These are phyloP conservation scores for Ostrea denselamellosa DNA, from an alignment of 1,140 invertebrate species.

Conservation along the genomic window DNA sequence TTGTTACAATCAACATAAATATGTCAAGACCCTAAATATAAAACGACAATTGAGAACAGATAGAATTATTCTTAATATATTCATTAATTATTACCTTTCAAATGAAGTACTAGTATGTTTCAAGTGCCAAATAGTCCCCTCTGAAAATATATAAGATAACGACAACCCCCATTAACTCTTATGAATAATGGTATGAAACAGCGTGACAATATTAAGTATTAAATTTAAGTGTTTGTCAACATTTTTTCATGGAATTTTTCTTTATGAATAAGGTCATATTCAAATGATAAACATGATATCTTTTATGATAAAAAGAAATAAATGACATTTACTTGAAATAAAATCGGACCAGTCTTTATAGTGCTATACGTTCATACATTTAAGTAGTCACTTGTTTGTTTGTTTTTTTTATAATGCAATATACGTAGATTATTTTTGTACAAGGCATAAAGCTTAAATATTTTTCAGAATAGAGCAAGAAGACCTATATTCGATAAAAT, in stretches of 20 bases:
- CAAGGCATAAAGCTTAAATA: no score
- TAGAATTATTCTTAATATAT: background rate
- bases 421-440: no score
- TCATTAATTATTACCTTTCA: background rate
- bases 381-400: no score
- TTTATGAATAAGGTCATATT: no score
- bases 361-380: no score
- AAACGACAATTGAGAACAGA: background rate
- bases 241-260: no score
- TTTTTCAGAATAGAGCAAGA: no score
- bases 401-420: no score
- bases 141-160: background rate
- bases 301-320: background rate
- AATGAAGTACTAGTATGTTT: background rate
- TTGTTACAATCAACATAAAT: background rate
- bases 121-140: background rate
- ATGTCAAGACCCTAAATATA: background rate
- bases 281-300: background rate
- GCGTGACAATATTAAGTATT: background rate
- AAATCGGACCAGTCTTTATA: no score
- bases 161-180: background rate
- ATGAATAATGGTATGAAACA: background rate
- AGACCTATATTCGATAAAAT: no score
- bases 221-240: conserved; percentile 9
- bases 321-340: background rate